These are phyloP conservation scores for Chaetops frenatus DNA, from an alignment of 2,113 vertebrate genomes.

Conservation along the genomic window DNA sequence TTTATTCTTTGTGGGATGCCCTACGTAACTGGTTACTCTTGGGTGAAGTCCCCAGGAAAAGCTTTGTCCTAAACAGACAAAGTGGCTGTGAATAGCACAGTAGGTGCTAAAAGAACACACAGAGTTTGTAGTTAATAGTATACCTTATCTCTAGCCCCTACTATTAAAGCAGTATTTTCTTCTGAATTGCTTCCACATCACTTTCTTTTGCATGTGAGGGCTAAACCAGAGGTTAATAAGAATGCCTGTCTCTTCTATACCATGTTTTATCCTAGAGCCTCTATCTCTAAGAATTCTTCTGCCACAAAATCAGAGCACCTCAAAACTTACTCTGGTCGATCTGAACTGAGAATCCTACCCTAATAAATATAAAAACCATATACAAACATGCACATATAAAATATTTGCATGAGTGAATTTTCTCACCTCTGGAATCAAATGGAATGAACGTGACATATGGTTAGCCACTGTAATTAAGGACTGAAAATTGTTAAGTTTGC, in stretches of 20 bases:
- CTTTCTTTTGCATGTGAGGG: background rate
- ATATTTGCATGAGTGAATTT: background rate
- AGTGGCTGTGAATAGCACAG: background rate
- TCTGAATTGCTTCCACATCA: background rate
- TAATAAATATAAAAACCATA: background rate
- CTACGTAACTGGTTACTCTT: background rate
- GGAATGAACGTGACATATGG: background rate
- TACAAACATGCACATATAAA: background rate
- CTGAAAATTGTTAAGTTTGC: background rate
- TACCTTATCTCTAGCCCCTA: background rate
- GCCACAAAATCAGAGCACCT: background rate
- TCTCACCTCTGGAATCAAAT: background rate
- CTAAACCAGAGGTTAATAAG: background rate
- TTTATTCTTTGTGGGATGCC: background rate
- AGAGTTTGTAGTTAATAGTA: background rate
- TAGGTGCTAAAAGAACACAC: background rate
- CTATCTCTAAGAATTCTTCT: background rate
- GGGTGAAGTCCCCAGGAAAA: background rate
- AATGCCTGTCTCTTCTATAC: background rate
- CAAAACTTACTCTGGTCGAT: background rate
- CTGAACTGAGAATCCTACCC: background rate
- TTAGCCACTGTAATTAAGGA: background rate
- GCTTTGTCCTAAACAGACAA: background rate
- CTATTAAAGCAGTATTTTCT: background rate
- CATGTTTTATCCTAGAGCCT: background rate